phyloP scores from a whole-genome alignment of 1,140 invertebrate species.

The Cryptotermes secundus region DNA sequence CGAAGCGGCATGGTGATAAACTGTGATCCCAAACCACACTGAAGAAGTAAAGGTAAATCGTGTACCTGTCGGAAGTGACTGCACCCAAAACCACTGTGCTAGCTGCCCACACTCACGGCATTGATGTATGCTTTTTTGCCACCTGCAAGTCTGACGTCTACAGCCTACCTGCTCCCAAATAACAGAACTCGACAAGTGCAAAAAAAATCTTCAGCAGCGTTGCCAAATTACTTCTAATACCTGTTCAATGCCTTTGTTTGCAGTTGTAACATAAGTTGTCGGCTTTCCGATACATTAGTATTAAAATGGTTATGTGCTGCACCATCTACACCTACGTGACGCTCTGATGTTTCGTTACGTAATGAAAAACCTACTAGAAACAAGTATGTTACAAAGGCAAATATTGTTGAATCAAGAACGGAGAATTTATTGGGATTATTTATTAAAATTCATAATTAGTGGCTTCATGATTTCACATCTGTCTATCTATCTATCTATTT shows the following conservation, averaged over 20 bases:
- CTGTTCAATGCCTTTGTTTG: neutral
- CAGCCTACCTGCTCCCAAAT: slow-evolving; percentile 2
- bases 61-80: neutral
- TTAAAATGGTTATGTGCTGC: neutral
- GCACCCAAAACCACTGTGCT: too few species aligned
- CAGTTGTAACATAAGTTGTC: neutral
- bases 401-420: too few species aligned
- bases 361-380: too few species aligned
- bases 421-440: too few species aligned
- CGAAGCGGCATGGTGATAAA: too few species aligned
- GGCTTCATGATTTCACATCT: too few species aligned
- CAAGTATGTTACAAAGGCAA: too few species aligned
- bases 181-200: neutral
- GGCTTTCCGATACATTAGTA: neutral
- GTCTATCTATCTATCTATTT: too few species aligned
- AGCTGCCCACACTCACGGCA: neutral
- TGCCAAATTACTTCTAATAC: neutral
- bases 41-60: too few species aligned
- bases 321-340: neutral
- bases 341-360: too few species aligned
- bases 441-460: too few species aligned
- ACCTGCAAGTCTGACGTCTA: neutral
- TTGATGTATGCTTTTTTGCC: neutral
- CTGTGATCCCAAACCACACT: too few species aligned
- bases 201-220: neutral